Base-by-base conservation (phyloP, 2,797 vertebrate species). In the Pangasius djambal region DNA sequence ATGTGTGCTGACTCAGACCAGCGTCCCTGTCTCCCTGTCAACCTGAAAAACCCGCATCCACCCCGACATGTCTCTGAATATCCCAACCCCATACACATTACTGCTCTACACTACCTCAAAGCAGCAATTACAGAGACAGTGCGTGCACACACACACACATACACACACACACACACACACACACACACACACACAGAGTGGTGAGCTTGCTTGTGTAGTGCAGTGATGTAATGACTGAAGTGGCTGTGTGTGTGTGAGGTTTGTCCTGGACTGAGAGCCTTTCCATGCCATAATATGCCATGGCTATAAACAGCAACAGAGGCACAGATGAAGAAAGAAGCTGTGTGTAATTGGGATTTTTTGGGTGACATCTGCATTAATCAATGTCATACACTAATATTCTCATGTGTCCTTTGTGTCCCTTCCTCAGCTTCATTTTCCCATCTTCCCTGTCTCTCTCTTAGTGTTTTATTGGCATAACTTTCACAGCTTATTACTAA, bases 341-440 rank as follows among this genome's bases (percentile, higher is more conserved):
- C 63, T 67, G 74, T 63, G 86, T 78, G 37, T 79, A 87, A 87
- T 87, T 75, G 85, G 74, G 86, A 65, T 79, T 50, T 78, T 87
- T 72, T 15, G 31, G 74, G 48, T 67, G 74, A 87, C 86, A 79
- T 78, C 48, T 67, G 86, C 75, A 48, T 78, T 86, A 65, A 87
- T 87, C 75, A 67, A 5, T 86, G 72, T 86, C 86, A 78, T 25
- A 59, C 77, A 82, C 83, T 16, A 69, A 70, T 52, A 70, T 70
- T 55, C 7, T n/a, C 65, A 70, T 0, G 48, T 52, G 83, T 84
- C 61, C 82, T 67, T 50, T 67, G 44, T 52, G 44, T 85, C 65
- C 65, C 18, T 70, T 67, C 31, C 48, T 52, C 20, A 13, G n/a
- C 48, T 85, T 55, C 40, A 34, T 8, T 70, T 25, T 70, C 31